Percentiles rank a stretch among this genome's conserved stretches.
phyloP scores from a whole-genome alignment of 2,888 invertebrate species.

The Diplolepis rosae region DNA sequence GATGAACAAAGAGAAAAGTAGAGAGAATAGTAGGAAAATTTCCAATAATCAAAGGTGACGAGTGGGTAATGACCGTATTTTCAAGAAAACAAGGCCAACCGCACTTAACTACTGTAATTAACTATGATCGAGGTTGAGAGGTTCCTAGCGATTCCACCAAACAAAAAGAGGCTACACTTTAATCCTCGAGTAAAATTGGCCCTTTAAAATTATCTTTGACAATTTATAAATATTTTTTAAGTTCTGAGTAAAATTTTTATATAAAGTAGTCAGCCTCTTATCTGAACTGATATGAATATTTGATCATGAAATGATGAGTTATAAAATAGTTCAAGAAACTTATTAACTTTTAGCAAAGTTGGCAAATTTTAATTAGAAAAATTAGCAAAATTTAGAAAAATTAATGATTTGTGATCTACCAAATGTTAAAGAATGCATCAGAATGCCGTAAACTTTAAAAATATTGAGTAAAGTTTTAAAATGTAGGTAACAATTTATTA shows the following conservation, averaged over 20 bases:
- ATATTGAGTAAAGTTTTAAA: too few species aligned
- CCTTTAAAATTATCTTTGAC: not conserved
- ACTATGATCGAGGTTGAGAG: not conserved
- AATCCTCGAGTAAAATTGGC: not conserved
- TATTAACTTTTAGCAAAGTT: too few species aligned
- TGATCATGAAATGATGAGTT: too few species aligned
- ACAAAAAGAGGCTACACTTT: not conserved
- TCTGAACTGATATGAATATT: too few species aligned
- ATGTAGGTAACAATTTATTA: too few species aligned
- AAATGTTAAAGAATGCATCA: too few species aligned
- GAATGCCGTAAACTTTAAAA: too few species aligned
- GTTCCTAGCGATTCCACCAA: not conserved
- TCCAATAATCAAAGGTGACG: slow-evolving; percentile 37
- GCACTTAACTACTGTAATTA: slow-evolving; percentile 40
- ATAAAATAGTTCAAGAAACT: too few species aligned
- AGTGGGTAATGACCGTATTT: slow-evolving; percentile 33
- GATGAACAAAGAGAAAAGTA: slow-evolving; percentile 35
- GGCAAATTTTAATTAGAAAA: too few species aligned
- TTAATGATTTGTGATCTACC: too few species aligned
- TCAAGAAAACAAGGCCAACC: slow-evolving; percentile 44
- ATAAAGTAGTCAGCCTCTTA: too few species aligned
- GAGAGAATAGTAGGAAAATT: slow-evolving; percentile 37
- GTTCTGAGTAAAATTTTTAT: not conserved
- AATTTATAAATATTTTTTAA: not conserved
- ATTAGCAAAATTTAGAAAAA: too few species aligned